Base-by-base conservation (phyloP, 2,888 invertebrate genomes). In the Lysandra bellargus region DNA sequence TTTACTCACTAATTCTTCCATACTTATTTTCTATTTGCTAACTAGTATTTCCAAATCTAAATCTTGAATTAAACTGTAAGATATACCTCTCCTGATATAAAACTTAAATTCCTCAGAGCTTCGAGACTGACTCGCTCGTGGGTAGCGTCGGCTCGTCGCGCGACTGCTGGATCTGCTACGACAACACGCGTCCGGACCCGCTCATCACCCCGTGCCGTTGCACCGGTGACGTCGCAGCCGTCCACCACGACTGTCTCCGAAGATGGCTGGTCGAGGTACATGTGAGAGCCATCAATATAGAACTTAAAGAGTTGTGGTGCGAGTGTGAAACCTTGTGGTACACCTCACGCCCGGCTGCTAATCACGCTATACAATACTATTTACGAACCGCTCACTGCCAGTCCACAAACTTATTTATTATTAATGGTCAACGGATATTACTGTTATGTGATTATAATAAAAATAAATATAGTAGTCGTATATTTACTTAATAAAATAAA, bases 101-200 rank as follows among this genome's bases (percentile, higher is more conserved):
- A 1, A 30, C 33, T 23, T 5, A 1, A 5, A 7, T 79, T 44
- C 78, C 80, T 7, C 88, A 93, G 92, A 91, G 91, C 86, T 92
- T 91, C 86, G 94, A 94, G 82, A 94, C 94, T 2, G 92, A 92
- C 83, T 94, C 94, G 0, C 86, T 94, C 40, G 93, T 93, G 61
- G 92, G 91, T 83, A 90, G 91, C 82, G 89, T 91, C 79, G 89
- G 90, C 0, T 92, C 93, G 0, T 84, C 83, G 0, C 91, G 93
- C 85, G 98, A 98, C 89, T 98, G 98, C 89, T 99, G 98, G 98
- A 98, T 99, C 85, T 99, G 98, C 91, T 98, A 98, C 89, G 98
- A 98, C 91, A 95, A 95, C 82, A 96, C 98, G 60, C 96, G 97
- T 80, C 91, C 95, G 33, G 98, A 98, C 87, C 97, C 97, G 1